A percentile compares a stretch with the other conserved stretches of the same genome.
Conservation (phyloP, 2,888 invertebrate genomes). For the Drosophila tanythrix region DNA sequence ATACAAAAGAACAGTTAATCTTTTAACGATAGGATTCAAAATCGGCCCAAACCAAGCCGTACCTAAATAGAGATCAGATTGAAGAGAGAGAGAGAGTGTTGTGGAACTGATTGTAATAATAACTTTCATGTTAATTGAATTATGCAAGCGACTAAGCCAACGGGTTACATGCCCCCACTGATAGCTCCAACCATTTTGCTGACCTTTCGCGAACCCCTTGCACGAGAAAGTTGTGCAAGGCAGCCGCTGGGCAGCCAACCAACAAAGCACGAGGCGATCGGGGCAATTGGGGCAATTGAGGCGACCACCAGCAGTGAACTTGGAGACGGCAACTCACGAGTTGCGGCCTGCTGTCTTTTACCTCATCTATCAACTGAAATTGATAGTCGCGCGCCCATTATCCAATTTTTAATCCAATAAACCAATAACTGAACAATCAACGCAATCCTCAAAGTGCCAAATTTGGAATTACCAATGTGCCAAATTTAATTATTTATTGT, state of each 20-base stretch:
- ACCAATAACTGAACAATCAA: constrained; percentile 29
- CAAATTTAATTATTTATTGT: constrained; percentile 41
- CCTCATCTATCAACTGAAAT: constrained; percentile 47
- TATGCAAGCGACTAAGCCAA: constrained; percentile 66
- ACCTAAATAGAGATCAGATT: neutral
- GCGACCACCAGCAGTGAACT: constrained; percentile 67
- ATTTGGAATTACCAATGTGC: constrained; percentile 30
- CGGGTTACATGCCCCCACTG: constrained; percentile 49
- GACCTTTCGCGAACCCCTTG: constrained; percentile 67
- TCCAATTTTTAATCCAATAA: constrained; percentile 65
- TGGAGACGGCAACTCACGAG: constrained; percentile 55
- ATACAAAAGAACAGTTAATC: neutral
- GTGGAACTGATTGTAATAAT: constrained; percentile 37
- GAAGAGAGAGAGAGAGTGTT: neutral
- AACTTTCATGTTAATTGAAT: constrained; percentile 62
- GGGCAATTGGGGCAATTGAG: constrained; percentile 7
- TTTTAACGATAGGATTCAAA: neutral
- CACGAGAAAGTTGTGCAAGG: constrained; percentile 57
- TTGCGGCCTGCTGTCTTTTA: constrained; percentile 52
- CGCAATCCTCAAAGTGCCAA: constrained; percentile 4
- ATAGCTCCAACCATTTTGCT: constrained; percentile 42
- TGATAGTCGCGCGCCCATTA: constrained; percentile 48
- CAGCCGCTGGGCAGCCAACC: constrained; percentile 45
- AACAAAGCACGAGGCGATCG: constrained; percentile 18
- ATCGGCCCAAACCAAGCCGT: neutral